Conservation (phyloP, 2,797 vertebrate genomes). For the Acanthis flammea region DNA sequence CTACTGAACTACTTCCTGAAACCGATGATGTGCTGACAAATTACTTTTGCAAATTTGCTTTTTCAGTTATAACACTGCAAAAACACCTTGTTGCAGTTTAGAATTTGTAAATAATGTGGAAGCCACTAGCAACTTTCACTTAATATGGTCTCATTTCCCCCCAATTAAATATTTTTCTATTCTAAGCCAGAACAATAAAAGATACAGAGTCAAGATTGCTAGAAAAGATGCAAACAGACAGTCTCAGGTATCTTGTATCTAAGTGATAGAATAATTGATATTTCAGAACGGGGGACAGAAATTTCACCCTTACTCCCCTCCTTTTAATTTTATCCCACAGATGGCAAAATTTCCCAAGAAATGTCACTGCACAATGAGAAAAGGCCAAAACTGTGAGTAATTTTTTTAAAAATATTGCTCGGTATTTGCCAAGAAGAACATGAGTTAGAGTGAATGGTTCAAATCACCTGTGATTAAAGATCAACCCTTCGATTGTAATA, state of each 20-base stretch:
- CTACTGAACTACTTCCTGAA: neutral
- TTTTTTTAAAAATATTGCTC: neutral
- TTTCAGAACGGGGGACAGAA: neutral
- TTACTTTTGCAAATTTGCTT: neutral
- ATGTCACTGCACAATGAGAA: neutral
- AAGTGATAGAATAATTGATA: neutral
- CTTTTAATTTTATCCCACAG: neutral
- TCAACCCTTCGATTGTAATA: neutral
- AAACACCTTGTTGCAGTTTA: neutral
- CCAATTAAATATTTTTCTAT: neutral
- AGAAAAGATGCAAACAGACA: neutral
- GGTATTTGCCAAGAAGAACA: neutral
- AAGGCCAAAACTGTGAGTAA: neutral
- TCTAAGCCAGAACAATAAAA: neutral
- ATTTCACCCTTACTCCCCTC: neutral
- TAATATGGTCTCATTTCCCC: neutral
- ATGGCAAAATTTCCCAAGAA: constrained; percentile 13
- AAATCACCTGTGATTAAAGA: neutral
- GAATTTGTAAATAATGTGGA: neutral
- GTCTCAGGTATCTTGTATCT: neutral
- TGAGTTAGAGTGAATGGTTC: neutral
- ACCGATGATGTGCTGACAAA: neutral
- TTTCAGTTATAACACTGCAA: neutral
- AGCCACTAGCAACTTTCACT: neutral
- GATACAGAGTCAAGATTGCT: neutral